A percentile compares a stretch with the other conserved stretches of the same genome.
Evolutionary conservation across 2,888 invertebrate genomes (phyloP).

Genomic region (Dasysyrphus tricinctus): DNA sequence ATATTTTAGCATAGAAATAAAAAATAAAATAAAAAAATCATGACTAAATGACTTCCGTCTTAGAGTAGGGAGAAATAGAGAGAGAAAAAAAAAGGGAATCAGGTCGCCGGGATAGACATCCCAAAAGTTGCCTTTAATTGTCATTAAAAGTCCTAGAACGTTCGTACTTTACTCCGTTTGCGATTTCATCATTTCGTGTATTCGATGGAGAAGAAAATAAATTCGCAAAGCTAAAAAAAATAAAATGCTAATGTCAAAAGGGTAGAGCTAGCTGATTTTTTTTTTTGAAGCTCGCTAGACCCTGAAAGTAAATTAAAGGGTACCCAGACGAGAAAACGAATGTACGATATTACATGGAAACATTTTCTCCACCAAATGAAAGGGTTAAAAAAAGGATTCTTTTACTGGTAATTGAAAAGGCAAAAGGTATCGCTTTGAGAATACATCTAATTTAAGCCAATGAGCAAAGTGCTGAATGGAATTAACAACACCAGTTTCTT

Average conservation of each 20-base stretch:
- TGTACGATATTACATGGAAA: slow-evolving; percentile 39
- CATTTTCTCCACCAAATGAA: slow-evolving; percentile 20
- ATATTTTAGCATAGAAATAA: slow-evolving; percentile 47
- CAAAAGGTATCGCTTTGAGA: slow-evolving; percentile 47
- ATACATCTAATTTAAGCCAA: slow-evolving; percentile 53
- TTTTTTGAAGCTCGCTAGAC: slow-evolving; percentile 22
- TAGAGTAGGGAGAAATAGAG: neutral
- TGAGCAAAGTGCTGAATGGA: slow-evolving; percentile 49
- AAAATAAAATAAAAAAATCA: slow-evolving; percentile 66
- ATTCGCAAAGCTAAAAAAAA: slow-evolving; percentile 22
- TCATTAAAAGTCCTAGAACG: slow-evolving; percentile 66
- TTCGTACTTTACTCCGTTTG: slow-evolving; percentile 48
- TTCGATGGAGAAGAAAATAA: slow-evolving; percentile 46
- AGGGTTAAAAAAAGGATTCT: slow-evolving; percentile 54
- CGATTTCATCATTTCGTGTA: slow-evolving; percentile 58
- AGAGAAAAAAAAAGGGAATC: neutral
- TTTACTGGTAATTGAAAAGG: slow-evolving; percentile 63
- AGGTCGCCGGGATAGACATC: neutral
- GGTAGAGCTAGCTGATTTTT: slow-evolving; percentile 11
- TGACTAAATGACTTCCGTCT: slow-evolving; percentile 58
- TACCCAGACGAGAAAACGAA: slow-evolving; percentile 61
- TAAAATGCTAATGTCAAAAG: slow-evolving; percentile 55
- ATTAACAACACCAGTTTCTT: slow-evolving; percentile 47
- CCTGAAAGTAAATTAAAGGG: slow-evolving; percentile 64
- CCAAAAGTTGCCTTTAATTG: slow-evolving; percentile 56